Base-by-base conservation (phyloP, 1,140 invertebrate species). In the Dendrolimus kikuchii region DNA sequence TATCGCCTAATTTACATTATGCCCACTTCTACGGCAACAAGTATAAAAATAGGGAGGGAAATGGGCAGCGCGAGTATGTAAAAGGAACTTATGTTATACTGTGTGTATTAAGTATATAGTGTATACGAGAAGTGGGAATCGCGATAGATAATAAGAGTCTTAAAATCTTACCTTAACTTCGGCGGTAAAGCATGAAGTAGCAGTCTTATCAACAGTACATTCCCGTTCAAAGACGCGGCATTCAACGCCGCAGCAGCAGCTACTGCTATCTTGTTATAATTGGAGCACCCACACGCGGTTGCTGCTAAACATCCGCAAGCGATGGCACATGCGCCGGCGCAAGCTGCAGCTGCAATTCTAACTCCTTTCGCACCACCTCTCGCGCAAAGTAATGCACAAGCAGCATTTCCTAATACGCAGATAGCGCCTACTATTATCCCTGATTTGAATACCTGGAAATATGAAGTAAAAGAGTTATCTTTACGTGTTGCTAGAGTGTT, bases 161-260 rank as follows among this genome's bases (percentile, higher is more conserved):
- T 1, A 23, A 23, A 38, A 7, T 46, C 62, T 55, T 38, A 85
- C 81, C 78, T 81, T n/a, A 85, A 62, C 37, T 75, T 81, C 44
- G 81, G 61, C 3, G 81, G 81, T n/a, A 85, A 23, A 6, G 78
- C 78, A 54, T 83, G 73, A 8, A 85, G 38, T 42, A 85, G 50
- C 38, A 85, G 39, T 42, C 80, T 51, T 37, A 85, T 83, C 7
- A 85, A 49, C 53, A 85, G 53, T 5, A 85, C 78, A 49, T 85
- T 85, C 4, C 81, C 81, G 37, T 83, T 85, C 1, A 83, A 41
- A 0, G 81, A 82, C 0, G 81, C 81, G 4, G 80, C 80, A 37
- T 80, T 85, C 4, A 85, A 41, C 5, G 66, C 71, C 8, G 79
- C 77, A 0, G 79, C 81, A 0, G 78, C 77, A 0, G 77, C 77